Evolutionary conservation across 2,888 invertebrate species (phyloP).

Genomic region (Trachelus iudaicus): DNA sequence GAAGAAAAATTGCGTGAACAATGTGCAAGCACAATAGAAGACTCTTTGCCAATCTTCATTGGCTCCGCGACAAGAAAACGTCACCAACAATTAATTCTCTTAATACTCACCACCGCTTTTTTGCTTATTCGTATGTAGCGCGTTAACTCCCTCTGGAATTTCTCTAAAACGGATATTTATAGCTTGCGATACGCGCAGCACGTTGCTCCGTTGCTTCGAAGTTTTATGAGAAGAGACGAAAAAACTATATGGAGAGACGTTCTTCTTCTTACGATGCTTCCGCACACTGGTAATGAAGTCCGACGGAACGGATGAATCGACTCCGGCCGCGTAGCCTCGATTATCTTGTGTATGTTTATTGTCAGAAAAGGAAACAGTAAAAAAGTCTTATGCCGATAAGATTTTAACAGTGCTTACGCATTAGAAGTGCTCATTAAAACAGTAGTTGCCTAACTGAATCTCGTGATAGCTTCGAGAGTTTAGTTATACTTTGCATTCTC

Average conservation of each 20-base stretch:
- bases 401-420: not conserved
- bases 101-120: not conserved
- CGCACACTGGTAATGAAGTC: not conserved
- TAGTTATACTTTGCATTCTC: not conserved
- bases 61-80: not conserved
- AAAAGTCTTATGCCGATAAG: not conserved
- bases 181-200: too few species aligned
- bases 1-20: not conserved
- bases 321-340: not conserved
- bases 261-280: not conserved
- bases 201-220: not conserved
- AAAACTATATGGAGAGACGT: not conserved
- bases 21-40: not conserved
- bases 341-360: not conserved
- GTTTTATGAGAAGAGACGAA: not conserved
- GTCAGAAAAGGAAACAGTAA: not conserved
- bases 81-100: not conserved
- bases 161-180: not conserved
- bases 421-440: not conserved
- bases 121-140: not conserved
- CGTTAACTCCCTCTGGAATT: not conserved
- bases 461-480: not conserved
- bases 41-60: not conserved
- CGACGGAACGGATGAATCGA: not conserved
- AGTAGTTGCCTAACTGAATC: not conserved